phyloP scores from a whole-genome alignment of 2,113 vertebrate species.

The Indicator maculatus region DNA sequence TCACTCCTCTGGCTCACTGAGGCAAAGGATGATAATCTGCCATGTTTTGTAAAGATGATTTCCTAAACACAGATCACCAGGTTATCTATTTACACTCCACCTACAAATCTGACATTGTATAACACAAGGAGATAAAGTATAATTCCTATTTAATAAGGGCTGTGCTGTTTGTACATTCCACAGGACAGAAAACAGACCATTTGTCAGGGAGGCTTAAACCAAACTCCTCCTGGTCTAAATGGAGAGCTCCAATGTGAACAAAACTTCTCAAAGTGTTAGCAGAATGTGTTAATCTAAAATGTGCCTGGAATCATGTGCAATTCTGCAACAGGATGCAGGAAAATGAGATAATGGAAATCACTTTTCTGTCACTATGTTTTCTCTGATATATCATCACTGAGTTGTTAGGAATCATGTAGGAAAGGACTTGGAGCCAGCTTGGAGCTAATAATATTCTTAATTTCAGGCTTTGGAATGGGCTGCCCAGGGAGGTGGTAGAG shows the following conservation, averaged over 20 bases:
- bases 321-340: background rate
- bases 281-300: background rate
- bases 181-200: background rate
- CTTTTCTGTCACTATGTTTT: background rate
- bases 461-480: too few species aligned
- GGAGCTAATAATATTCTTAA: too few species aligned
- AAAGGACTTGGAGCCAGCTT: background rate
- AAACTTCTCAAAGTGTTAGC: accelerated
- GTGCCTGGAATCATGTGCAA: background rate
- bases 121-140: background rate
- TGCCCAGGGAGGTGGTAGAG: too few species aligned
- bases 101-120: background rate
- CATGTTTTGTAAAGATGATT: background rate
- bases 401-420: background rate
- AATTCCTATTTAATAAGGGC: background rate
- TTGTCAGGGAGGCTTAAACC: background rate
- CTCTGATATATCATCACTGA: background rate
- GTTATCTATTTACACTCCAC: background rate
- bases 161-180: background rate
- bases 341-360: background rate
- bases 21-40: background rate
- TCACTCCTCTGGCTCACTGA: background rate
- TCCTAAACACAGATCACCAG: background rate
- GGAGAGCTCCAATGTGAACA: background rate
- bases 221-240: background rate